A percentile compares a stretch with the other conserved stretches of the same genome.
phyloP scores from a whole-genome alignment of 35 echinoderm and acorn worm genomes.

The Apostichopus californicus region DNA sequence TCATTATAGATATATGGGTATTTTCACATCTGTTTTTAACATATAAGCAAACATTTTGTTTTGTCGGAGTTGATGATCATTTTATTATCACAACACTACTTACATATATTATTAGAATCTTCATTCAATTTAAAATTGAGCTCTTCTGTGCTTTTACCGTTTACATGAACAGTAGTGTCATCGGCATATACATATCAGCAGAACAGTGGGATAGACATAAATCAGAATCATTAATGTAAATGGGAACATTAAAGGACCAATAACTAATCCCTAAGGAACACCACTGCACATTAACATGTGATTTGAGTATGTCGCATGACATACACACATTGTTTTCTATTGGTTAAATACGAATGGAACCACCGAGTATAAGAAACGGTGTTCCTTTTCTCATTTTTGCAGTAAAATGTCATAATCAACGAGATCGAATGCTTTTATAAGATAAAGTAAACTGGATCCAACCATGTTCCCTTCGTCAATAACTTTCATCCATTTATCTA shows the following conservation, averaged over 20 bases:
- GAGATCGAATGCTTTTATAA: not conserved
- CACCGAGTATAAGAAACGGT: not conserved
- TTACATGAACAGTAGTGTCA: constrained; percentile 19
- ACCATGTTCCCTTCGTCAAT: not conserved
- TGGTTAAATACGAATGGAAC: not conserved
- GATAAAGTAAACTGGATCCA: not conserved
- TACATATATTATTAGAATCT: not conserved
- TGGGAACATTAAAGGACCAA: constrained; percentile 12
- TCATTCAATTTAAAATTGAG: not conserved
- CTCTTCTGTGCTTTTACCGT: constrained; percentile 6
- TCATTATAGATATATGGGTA: not conserved
- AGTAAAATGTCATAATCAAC: not conserved
- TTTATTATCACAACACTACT: constrained; percentile 12
- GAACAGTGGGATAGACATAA: constrained; percentile 7
- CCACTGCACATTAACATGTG: not conserved
- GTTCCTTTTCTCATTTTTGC: not conserved
- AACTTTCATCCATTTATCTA: not conserved
- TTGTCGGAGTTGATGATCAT: constrained; percentile 9
- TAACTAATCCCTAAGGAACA: not conserved
- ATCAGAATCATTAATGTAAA: constrained; percentile 20
- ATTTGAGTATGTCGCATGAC: not conserved
- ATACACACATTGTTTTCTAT: constrained; percentile 11
- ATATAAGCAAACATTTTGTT: constrained; percentile 4
- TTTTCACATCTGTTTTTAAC: not conserved
- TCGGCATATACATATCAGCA: constrained; percentile 10